Evolutionary conservation across 37 sponge, comb jelly and placozoan species (phyloP).

Genomic region (Oscarella lobularis): DNA sequence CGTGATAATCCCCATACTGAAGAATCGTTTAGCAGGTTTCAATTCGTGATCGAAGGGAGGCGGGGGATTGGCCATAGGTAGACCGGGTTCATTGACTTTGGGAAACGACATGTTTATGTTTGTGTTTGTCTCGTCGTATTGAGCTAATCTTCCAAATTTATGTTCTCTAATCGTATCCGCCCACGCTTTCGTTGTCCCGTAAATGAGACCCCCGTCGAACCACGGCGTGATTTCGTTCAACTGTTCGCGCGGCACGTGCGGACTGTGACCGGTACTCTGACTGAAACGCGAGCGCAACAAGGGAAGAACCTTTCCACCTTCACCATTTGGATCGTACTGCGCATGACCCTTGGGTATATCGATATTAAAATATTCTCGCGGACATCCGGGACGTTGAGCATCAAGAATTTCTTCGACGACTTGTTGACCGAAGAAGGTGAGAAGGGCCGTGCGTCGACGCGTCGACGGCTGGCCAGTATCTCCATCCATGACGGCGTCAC

Average conservation of each 20-base stretch:
- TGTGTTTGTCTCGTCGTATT: constrained; percentile 2
- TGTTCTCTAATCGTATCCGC: constrained; percentile 63
- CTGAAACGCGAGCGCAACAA: constrained; percentile 72
- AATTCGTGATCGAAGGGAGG: constrained; percentile 66
- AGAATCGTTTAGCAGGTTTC: constrained; percentile 64
- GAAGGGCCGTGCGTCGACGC: constrained; percentile 40
- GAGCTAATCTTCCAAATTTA: constrained; percentile 32
- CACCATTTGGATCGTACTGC: constrained; percentile 59
- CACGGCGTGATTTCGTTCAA: constrained; percentile 93
- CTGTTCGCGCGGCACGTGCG: constrained; percentile 80
- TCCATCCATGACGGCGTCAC: constrained; percentile 61
- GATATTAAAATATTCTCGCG: constrained; percentile 85
- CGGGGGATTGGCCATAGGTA: constrained; percentile 80
- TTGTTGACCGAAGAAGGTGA: constrained; percentile 91
- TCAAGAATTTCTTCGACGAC: constrained; percentile 89
- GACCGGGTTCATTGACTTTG: constrained; percentile 36
- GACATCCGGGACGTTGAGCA: constrained; percentile 79
- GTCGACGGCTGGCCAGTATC: constrained; percentile 45
- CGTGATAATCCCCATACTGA: constrained; percentile 44
- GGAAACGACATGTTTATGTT: neutral
- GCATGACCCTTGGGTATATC: constrained; percentile 66
- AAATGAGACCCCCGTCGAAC: constrained; percentile 86
- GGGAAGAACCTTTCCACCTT: constrained; percentile 54
- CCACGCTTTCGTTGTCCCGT: constrained; percentile 90
- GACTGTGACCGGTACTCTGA: constrained; percentile 60